phyloP scores from a whole-genome alignment of 2,113 vertebrate genomes.

The Anthoscopus minutus region DNA sequence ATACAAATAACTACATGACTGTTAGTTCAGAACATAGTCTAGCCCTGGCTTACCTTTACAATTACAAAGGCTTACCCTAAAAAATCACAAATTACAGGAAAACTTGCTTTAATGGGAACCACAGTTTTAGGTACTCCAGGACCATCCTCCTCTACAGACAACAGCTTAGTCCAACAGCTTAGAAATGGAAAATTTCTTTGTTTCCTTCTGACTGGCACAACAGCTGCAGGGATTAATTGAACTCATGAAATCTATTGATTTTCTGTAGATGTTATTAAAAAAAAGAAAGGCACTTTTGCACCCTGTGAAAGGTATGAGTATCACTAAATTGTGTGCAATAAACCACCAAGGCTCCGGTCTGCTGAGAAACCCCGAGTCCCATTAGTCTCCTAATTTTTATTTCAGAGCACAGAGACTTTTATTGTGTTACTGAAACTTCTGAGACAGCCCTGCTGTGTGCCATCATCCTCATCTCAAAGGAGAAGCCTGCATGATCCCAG shows the following conservation, averaged over 20 bases:
- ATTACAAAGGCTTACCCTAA: background rate
- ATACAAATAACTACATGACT: background rate
- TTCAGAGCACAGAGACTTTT: conserved; percentile 41
- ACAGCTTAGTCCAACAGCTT: background rate
- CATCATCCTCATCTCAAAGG: background rate
- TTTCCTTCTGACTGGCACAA: conserved; percentile 8
- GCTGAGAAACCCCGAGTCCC: conserved; percentile 40
- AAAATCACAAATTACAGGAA: background rate
- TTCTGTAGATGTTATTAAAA: conserved; percentile 52
- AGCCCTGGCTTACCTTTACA: background rate
- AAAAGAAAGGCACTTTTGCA: conserved; percentile 10
- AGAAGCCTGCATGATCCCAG: background rate
- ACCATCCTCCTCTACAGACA: background rate
- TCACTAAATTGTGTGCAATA: conserved; percentile 47
- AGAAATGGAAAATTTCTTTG: conserved; percentile 22
- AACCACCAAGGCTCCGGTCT: conserved; percentile 43
- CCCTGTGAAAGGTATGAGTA: conserved; percentile 24
- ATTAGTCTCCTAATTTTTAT: conserved; percentile 61
- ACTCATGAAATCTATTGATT: conserved; percentile 54
- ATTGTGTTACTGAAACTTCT: conserved; percentile 40
- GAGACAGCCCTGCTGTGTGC: background rate
- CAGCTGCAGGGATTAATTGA: conserved; percentile 47
- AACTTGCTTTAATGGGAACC: background rate
- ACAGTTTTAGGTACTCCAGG: background rate
- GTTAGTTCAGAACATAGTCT: background rate